These are phyloP conservation scores for Drosophila equinoxialis DNA, from an alignment of 1,140 invertebrate genomes.

Conservation along the genomic window DNA sequence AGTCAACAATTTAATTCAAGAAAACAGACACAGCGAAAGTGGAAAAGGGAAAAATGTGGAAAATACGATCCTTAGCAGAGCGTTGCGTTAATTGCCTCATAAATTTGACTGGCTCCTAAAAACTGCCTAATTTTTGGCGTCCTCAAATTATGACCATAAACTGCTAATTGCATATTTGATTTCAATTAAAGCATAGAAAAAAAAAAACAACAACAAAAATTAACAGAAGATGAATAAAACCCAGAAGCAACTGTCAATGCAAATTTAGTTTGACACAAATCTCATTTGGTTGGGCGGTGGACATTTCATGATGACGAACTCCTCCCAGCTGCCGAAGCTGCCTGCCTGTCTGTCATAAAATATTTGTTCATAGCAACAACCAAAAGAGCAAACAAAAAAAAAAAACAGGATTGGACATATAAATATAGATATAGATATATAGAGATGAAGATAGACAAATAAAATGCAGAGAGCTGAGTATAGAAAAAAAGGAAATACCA, in stretches of 20 bases:
- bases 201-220: neutral
- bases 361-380: slow-evolving; percentile 43
- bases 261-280: slow-evolving; percentile 68
- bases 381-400: slow-evolving; percentile 42
- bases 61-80: neutral
- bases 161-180: slow-evolving; percentile 75
- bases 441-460: slow-evolving; percentile 51
- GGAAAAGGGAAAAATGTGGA: neutral
- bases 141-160: slow-evolving; percentile 41
- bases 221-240: slow-evolving; percentile 1
- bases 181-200: slow-evolving; percentile 55
- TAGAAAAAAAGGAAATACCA: slow-evolving; percentile 15
- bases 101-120: slow-evolving; percentile 49
- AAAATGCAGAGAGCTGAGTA: slow-evolving; percentile 34
- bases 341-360: slow-evolving; percentile 26
- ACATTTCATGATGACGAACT: slow-evolving; percentile 61
- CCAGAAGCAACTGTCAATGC: slow-evolving; percentile 40
- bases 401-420: slow-evolving; percentile 25
- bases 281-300: slow-evolving; percentile 49
- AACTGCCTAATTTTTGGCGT: slow-evolving; percentile 25
- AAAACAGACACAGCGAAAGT: neutral
- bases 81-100: slow-evolving; percentile 65
- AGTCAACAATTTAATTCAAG: slow-evolving; percentile 7
- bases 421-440: slow-evolving; percentile 14
- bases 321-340: slow-evolving; percentile 11